Evolutionary conservation across 1,140 invertebrate species (phyloP).

Genomic region (Diplogasteroides magnus): DNA sequence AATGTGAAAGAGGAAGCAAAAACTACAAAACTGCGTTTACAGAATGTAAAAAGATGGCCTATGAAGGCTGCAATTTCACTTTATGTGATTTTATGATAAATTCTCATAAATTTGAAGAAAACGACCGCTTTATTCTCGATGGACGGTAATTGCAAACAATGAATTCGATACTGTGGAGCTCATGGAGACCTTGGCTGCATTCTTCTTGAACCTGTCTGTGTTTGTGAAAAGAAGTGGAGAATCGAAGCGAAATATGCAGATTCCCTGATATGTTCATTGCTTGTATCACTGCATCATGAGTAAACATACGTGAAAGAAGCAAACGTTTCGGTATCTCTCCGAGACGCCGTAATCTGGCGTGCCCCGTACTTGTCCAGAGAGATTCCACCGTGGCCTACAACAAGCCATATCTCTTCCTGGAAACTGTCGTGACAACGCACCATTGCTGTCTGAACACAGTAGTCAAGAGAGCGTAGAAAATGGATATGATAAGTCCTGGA

Average conservation of each 20-base stretch:
- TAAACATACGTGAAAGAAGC: slow-evolving; percentile 32
- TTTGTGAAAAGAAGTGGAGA: slow-evolving; percentile 52
- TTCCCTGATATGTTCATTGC: slow-evolving; percentile 35
- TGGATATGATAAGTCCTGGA: slow-evolving; percentile 41
- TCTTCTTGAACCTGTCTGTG: slow-evolving; percentile 50
- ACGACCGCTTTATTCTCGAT: no score
- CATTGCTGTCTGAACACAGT: slow-evolving; percentile 39
- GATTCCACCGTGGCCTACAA: slow-evolving; percentile 51
- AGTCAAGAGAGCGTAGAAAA: slow-evolving; percentile 49
- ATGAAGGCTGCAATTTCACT: no score
- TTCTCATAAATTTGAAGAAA: no score
- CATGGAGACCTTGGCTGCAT: slow-evolving; percentile 47
- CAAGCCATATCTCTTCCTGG: not conserved
- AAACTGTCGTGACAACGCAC: slow-evolving; percentile 5
- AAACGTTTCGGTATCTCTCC: slow-evolving; percentile 43
- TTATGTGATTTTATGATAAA: no score
- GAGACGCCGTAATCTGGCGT: slow-evolving; percentile 49
- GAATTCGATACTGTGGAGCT: no score
- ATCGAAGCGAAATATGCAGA: slow-evolving; percentile 54
- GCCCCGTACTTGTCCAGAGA: slow-evolving; percentile 44
- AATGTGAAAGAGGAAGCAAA: no score
- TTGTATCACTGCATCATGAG: slow-evolving; percentile 6
- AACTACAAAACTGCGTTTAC: no score
- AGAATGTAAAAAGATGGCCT: no score
- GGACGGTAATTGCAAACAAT: no score